Conservation (phyloP, 2,113 vertebrate species). For the Apodemus sylvaticus region DNA sequence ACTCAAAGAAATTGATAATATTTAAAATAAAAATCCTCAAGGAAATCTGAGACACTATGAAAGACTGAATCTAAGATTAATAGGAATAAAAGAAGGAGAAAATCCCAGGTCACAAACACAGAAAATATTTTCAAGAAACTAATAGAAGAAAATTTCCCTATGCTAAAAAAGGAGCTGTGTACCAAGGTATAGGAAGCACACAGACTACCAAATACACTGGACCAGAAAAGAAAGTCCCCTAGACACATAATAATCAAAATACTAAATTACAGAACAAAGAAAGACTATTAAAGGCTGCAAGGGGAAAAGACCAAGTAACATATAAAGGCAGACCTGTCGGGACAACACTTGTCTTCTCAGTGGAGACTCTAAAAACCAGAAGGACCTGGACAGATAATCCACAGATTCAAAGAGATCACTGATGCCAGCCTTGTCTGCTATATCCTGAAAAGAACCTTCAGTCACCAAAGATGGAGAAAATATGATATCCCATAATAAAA, state of each 20-base stretch:
- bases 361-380: not conserved
- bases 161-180: not conserved
- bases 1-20: not conserved
- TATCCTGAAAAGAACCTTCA: not conserved
- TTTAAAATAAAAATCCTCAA: not conserved
- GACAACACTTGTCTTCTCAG: not conserved
- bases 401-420: not conserved
- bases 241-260: not conserved
- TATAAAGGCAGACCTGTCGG: not conserved
- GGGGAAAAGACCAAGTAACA: not conserved
- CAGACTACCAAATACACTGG: not conserved
- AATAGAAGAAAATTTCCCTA: not conserved
- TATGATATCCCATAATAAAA: not conserved
- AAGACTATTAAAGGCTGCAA: not conserved
- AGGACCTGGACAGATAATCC: not conserved
- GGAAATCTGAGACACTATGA: not conserved
- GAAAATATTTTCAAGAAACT: not conserved
- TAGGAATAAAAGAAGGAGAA: not conserved
- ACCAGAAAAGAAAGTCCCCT: not conserved
- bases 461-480: not conserved
- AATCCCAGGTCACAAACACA: not conserved
- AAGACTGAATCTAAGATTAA: not conserved
- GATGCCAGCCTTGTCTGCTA: not conserved
- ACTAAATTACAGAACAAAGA: not conserved
- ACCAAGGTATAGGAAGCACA: not conserved